Conservation (phyloP, 2,888 invertebrate species). For the Agrochola litura region DNA sequence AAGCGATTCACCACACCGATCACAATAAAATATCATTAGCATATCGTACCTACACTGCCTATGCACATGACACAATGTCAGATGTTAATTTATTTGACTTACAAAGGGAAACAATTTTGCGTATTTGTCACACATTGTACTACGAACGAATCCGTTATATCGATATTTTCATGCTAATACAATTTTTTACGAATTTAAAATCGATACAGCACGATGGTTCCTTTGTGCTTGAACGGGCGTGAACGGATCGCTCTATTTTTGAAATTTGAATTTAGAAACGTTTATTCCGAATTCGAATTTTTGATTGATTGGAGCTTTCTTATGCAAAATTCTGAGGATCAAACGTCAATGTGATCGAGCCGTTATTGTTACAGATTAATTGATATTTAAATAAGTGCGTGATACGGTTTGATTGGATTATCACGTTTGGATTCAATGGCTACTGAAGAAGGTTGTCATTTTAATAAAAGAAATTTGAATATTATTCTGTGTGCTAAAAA, state of each 20-base stretch:
- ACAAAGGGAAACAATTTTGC: slow-evolving; percentile 81
- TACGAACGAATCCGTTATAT: slow-evolving; percentile 85
- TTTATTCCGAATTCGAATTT: slow-evolving; percentile 62
- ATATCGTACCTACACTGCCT: slow-evolving; percentile 68
- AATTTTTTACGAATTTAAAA: slow-evolving; percentile 71
- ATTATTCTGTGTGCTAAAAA: not conserved
- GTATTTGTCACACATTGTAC: slow-evolving; percentile 86
- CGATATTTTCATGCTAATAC: slow-evolving; percentile 85
- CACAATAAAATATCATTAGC: slow-evolving; percentile 79
- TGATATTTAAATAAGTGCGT: slow-evolving; percentile 72
- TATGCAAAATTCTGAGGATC: slow-evolving; percentile 64
- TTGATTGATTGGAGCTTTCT: slow-evolving; percentile 67
- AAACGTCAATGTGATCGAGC: slow-evolving; percentile 61
- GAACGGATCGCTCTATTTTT: slow-evolving; percentile 72
- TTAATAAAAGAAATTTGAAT: slow-evolving; percentile 28
- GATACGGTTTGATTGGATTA: slow-evolving; percentile 59
- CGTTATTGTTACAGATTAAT: slow-evolving; percentile 68
- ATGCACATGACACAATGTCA: slow-evolving; percentile 72
- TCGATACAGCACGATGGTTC: slow-evolving; percentile 75
- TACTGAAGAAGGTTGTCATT: slow-evolving; percentile 42
- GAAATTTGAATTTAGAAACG: slow-evolving; percentile 49
- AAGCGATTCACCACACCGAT: slow-evolving; percentile 73
- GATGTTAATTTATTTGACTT: slow-evolving; percentile 84
- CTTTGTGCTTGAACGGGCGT: slow-evolving; percentile 78
- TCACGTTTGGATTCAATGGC: slow-evolving; percentile 39